Evolutionary conservation across 2,888 invertebrate genomes (phyloP).

Genomic region (Escarpia spicata): DNA sequence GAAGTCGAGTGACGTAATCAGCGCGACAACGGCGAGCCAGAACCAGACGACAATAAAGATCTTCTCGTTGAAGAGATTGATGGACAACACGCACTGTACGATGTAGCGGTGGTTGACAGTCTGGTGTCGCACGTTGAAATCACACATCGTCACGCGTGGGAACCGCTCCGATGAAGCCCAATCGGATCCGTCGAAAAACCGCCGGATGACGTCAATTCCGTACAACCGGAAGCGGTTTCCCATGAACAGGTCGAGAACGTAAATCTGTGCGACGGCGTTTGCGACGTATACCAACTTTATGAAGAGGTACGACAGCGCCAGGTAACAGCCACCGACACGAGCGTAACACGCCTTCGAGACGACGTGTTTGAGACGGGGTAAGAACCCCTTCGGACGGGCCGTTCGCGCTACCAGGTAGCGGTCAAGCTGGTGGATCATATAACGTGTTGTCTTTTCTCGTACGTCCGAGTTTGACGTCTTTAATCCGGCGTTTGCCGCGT

Average conservation of each 20-base stretch:
- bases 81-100: slow-evolving; percentile 64
- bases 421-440: slow-evolving; percentile 39
- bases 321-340: slow-evolving; percentile 65
- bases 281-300: slow-evolving; percentile 64
- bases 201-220: slow-evolving; percentile 67
- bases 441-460: slow-evolving; percentile 38
- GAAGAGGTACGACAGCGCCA: slow-evolving; percentile 65
- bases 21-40: slow-evolving; percentile 58
- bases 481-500: slow-evolving; percentile 39
- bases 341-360: slow-evolving; percentile 61
- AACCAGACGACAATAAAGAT: slow-evolving; percentile 68
- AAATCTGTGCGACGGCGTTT: slow-evolving; percentile 67
- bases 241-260: slow-evolving; percentile 67
- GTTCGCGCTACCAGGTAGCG: slow-evolving; percentile 21
- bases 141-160: slow-evolving; percentile 64
- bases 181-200: slow-evolving; percentile 56
- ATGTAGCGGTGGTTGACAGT: slow-evolving; percentile 64
- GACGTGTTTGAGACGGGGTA: slow-evolving; percentile 47
- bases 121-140: slow-evolving; percentile 65
- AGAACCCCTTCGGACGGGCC: slow-evolving; percentile 34
- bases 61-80: slow-evolving; percentile 55
- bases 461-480: slow-evolving; percentile 37
- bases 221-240: slow-evolving; percentile 64
- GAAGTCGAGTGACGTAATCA: slow-evolving; percentile 56
- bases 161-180: slow-evolving; percentile 60